A percentile compares a stretch with the other conserved stretches of the same genome.
Evolutionary conservation across 2,113 vertebrate genomes (phyloP).

Genomic region (Tapirus terrestris): DNA sequence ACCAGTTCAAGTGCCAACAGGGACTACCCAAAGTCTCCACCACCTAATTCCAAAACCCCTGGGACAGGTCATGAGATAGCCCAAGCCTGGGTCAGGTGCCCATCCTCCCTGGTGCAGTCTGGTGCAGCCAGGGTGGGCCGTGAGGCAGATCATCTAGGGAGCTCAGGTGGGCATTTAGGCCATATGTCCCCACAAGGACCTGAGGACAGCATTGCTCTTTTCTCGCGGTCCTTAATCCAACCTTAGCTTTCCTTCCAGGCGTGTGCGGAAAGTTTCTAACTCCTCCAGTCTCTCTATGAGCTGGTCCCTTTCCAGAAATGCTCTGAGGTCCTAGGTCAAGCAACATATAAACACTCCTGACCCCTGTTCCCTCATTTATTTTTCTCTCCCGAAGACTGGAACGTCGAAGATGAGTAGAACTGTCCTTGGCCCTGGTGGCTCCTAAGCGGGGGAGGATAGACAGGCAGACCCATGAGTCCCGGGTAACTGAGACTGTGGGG

Average conservation of each 20-base stretch:
- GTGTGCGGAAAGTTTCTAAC: background rate
- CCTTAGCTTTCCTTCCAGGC: background rate
- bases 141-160: background rate
- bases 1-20: background rate
- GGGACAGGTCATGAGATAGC: no score
- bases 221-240: background rate
- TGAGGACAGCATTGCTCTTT: background rate
- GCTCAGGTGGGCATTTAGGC: background rate
- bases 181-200: background rate
- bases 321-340: background rate
- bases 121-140: no score
- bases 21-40: background rate
- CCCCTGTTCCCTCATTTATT: background rate
- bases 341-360: background rate
- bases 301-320: background rate
- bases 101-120: background rate
- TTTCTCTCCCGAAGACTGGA: background rate
- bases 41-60: background rate
- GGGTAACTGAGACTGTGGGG: rapidly evolving
- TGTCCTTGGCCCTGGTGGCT: background rate
- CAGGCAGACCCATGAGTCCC: rapidly evolving
- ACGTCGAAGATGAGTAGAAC: background rate
- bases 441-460: background rate
- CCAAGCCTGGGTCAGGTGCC: background rate
- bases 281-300: background rate